These are phyloP conservation scores for Trichacis sp. DNA, from an alignment of 2,888 invertebrate species.

Conservation along the genomic window DNA sequence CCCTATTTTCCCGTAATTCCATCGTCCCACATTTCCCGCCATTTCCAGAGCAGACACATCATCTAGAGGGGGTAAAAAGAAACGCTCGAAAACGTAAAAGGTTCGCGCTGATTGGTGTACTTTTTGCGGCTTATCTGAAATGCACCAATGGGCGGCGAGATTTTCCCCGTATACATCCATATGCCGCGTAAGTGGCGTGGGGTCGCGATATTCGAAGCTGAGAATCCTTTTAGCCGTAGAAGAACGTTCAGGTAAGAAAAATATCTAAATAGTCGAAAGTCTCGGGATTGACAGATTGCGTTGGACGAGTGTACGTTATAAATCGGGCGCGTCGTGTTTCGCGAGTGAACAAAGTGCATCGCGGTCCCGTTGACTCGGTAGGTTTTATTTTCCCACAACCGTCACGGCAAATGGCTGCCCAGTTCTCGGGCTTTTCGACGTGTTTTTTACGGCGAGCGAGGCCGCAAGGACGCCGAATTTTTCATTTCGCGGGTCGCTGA, in stretches of 20 bases:
- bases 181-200: constrained; percentile 76
- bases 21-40: constrained; percentile 66
- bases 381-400: constrained; percentile 60
- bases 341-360: constrained; percentile 39
- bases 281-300: constrained; percentile 71
- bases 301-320: constrained; percentile 26
- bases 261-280: constrained; percentile 71
- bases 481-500: too few relatives aligned
- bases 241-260: constrained; percentile 73
- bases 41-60: constrained; percentile 51
- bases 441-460: too few relatives aligned
- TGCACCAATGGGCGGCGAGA: constrained; percentile 70
- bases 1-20: too few relatives aligned
- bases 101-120: constrained; percentile 70
- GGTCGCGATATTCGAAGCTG: constrained; percentile 75
- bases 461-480: too few relatives aligned
- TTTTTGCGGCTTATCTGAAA: constrained; percentile 75
- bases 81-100: constrained; percentile 71
- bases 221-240: constrained; percentile 73
- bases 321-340: neutral
- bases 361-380: constrained; percentile 55
- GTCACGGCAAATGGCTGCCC: constrained; percentile 65
- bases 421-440: neutral
- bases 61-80: constrained; percentile 69
- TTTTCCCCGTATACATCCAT: constrained; percentile 70